Conservation (phyloP, 2,113 vertebrate genomes). For the Phycodurus eques region DNA sequence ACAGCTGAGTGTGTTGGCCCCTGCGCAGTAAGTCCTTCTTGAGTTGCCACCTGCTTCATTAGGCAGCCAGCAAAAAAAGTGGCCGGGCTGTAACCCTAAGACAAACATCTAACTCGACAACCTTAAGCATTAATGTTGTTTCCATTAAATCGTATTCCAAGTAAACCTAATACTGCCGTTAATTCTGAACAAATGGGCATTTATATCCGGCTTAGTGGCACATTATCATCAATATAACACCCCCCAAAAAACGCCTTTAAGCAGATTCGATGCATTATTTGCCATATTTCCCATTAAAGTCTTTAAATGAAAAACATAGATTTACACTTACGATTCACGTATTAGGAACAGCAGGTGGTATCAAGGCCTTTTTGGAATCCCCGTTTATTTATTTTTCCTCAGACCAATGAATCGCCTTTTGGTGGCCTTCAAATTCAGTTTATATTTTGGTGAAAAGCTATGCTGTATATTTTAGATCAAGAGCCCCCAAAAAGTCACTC, state of each 20-base stretch:
- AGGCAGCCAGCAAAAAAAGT: too few species aligned
- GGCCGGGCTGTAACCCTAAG: neutral
- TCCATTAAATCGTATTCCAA: neutral
- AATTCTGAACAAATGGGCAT: constrained; percentile 2
- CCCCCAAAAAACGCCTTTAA: neutral
- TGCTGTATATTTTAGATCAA: neutral
- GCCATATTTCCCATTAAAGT: neutral
- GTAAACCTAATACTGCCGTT: neutral
- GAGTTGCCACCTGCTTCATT: neutral
- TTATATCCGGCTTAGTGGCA: neutral
- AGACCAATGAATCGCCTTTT: neutral
- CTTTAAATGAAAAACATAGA: neutral
- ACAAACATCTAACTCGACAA: neutral
- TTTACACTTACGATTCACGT: neutral
- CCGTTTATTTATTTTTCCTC: neutral
- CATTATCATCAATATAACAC: neutral
- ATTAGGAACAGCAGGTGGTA: neutral
- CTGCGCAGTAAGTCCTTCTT: neutral
- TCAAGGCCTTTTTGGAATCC: neutral
- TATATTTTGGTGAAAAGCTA: neutral
- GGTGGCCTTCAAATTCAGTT: neutral
- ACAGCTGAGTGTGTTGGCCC: too few species aligned
- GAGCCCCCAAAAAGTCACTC: too few species aligned
- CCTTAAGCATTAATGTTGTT: neutral
- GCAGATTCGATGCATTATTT: neutral